A percentile compares a stretch with the other conserved stretches of the same genome.
Conservation (phyloP, 1,140 invertebrate genomes). For the Thaumatotibia leucotreta region DNA sequence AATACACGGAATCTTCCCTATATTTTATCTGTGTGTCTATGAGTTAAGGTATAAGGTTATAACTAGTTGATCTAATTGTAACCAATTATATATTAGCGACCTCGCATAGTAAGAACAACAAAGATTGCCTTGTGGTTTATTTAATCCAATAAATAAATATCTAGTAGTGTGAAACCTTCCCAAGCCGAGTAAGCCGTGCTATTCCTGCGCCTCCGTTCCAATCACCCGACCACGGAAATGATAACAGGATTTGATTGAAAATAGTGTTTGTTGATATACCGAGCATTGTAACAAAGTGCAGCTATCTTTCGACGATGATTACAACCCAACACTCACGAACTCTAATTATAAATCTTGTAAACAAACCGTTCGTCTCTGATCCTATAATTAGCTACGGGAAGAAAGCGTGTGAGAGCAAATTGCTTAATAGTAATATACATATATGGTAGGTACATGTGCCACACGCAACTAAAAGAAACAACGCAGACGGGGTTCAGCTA, state of each 20-base stretch:
- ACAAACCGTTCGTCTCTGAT: constrained; percentile 25
- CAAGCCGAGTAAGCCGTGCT: background rate
- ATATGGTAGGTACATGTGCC: constrained; percentile 38
- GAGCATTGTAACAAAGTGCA: constrained; percentile 6
- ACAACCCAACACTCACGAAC: constrained; percentile 1
- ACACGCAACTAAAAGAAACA: constrained; percentile 41
- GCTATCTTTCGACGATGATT: constrained; percentile 7
- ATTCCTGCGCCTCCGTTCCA: constrained; percentile 15
- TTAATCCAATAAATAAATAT: too few relatives aligned
- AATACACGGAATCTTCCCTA: too few relatives aligned
- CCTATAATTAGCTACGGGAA: constrained; percentile 46
- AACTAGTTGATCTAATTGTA: too few relatives aligned
- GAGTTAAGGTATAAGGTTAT: too few relatives aligned
- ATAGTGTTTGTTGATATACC: background rate
- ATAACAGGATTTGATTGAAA: constrained; percentile 37
- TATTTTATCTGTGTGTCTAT: too few relatives aligned
- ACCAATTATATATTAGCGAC: too few relatives aligned
- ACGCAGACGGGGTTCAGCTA: constrained; percentile 34
- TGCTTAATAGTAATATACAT: constrained; percentile 52
- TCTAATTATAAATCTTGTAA: constrained; percentile 33
- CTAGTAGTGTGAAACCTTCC: background rate
- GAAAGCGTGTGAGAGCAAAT: constrained; percentile 56
- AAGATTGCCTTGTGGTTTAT: too few relatives aligned
- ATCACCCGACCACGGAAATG: constrained; percentile 24
- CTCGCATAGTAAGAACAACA: too few relatives aligned